These are phyloP conservation scores for Drosophila tsacasi DNA, from an alignment of 1,140 invertebrate species.

Conservation along the genomic window DNA sequence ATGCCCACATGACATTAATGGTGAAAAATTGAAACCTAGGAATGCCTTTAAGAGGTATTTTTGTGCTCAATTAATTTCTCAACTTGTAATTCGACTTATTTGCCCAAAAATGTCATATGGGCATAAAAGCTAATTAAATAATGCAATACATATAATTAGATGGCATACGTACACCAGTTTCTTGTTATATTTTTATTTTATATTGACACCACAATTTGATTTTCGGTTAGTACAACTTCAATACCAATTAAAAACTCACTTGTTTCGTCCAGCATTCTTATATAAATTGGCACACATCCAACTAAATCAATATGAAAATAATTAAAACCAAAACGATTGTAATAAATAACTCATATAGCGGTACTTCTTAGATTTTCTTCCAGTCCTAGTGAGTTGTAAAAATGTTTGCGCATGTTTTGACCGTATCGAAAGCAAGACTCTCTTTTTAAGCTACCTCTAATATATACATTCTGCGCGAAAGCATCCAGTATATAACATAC, in stretches of 20 bases:
- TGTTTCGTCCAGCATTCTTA: conserved; percentile 43
- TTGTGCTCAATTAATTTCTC: not conserved
- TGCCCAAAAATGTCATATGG: conserved; percentile 18
- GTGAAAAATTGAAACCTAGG: not conserved
- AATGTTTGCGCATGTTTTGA: conserved; percentile 80
- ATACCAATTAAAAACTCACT: conserved; percentile 29
- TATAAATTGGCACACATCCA: conserved; percentile 49
- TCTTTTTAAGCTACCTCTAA: conserved; percentile 63
- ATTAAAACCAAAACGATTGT: conserved; percentile 27
- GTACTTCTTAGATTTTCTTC: conserved; percentile 73
- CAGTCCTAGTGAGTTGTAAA: conserved; percentile 77
- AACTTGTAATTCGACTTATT: no score
- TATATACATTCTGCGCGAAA: conserved; percentile 46
- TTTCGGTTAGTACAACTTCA: conserved; percentile 9
- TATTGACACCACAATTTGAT: not conserved
- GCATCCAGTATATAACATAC: conserved; percentile 45
- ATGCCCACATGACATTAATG: conserved; percentile 8
- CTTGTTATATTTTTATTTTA: conserved; percentile 11
- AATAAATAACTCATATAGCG: conserved; percentile 52
- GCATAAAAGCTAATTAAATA: conserved; percentile 7
- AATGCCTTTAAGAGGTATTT: no score
- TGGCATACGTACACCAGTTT: conserved; percentile 17
- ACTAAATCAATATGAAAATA: conserved; percentile 1
- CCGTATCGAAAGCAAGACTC: conserved; percentile 53
- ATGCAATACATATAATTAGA: conserved; percentile 10